Evolutionary conservation across 1,140 invertebrate species (phyloP), one percentile per base, ranked within the genome.

Genomic region (Diabrotica virgifera): DNA sequence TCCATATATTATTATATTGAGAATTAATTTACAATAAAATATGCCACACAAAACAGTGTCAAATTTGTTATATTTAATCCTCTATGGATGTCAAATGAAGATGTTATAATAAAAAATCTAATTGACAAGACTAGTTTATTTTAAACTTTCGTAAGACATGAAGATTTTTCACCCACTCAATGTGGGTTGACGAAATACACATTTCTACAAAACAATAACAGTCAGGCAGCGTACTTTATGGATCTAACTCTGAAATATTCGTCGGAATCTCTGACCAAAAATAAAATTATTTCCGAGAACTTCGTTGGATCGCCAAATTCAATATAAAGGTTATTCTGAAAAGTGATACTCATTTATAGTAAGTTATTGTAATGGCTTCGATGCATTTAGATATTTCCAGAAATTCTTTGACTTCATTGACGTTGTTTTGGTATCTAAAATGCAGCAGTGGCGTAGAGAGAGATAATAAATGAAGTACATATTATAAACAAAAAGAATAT

Each of bases 151-250:
- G 24, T 4, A 24, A 24, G 24, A 24, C 24, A 24, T 24, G 24
- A 24, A 24, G 24, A 24, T 4, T 4, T 4, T 4, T 24, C 24
- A 24, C 24, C 4, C 24, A 24, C 24, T 24, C 24, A 24, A 24
- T 4, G 24, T 24, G 24, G 24, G 40, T 46, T 0, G n/a, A 46
- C 8, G n/a, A 8, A 46, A 46, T n/a, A 46, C 40, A 6, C 4
- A 46, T 46, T 46, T 46, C 40, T n/a, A 46, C 40, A 46, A 46
- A 46, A 46, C 40, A 46, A 46, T 46, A 46, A 46, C 40, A 46
- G 5, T 46, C 40, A 46, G 24, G n/a, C 40, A 46, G n/a, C n/a
- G 4, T 46, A 46, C 8, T 46, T 46, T 46, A 46, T 46, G 8
- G 40, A 46, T 46, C 40, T 46, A 46, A 46, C 40, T 24, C 24